phyloP scores from a whole-genome alignment of 2,888 invertebrate genomes.

The Eupeodes luniger region DNA sequence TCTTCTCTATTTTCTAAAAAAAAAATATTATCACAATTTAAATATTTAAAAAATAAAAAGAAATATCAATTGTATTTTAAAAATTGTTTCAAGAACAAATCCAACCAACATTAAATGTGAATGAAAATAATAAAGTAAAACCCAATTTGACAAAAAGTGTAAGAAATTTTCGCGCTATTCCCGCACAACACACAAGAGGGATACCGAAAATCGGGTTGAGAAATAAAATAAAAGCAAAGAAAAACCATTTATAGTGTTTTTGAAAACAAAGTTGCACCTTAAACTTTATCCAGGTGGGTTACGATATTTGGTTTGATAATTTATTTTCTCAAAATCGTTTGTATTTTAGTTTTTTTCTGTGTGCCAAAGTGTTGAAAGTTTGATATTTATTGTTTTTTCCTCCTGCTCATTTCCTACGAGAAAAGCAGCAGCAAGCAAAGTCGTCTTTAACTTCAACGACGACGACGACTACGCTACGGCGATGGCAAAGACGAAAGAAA shows the following conservation, averaged over 20 bases:
- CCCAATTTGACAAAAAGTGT: conserved; percentile 52
- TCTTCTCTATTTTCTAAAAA: conserved; percentile 78
- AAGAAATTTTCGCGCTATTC: conserved; percentile 60
- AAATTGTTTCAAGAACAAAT: conserved; percentile 28
- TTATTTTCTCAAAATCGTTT: conserved; percentile 31
- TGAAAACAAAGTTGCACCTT: conserved; percentile 64
- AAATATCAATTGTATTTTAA: conserved; percentile 51
- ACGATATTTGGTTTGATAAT: conserved; percentile 24
- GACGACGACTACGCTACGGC: conserved; percentile 16
- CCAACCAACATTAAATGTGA: conserved; percentile 58
- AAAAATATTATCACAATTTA: conserved; percentile 73
- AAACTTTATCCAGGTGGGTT: conserved; percentile 61
- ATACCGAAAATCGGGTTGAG: conserved; percentile 31
- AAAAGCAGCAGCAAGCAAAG: background rate
- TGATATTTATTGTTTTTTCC: conserved; percentile 10
- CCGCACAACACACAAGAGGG: conserved; percentile 29
- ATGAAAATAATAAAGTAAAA: conserved; percentile 15
- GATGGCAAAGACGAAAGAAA: background rate
- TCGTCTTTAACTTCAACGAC: background rate
- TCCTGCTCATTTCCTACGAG: background rate
- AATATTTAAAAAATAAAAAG: conserved; percentile 39
- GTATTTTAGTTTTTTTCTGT: conserved; percentile 10
- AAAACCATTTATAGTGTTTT: conserved; percentile 62
- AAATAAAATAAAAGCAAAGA: conserved; percentile 29
- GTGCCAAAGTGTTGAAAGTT: conserved; percentile 16